Base-by-base conservation (phyloP, 2,113 vertebrate species). In the Plecturocebus donacophilus region DNA sequence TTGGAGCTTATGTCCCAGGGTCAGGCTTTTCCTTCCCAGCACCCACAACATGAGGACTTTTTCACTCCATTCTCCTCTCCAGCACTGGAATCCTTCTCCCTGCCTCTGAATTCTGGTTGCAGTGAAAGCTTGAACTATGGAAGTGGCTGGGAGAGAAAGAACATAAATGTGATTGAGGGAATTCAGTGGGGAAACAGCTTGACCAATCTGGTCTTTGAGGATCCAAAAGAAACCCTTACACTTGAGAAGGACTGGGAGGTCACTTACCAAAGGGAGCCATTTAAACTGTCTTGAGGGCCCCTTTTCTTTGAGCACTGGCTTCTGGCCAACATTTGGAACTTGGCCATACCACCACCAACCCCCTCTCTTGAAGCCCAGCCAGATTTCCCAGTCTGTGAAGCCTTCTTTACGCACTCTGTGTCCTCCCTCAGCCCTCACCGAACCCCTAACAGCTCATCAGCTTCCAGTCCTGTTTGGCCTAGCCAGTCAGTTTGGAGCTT, bases 221-320 rank as follows among this genome's bases (percentile, higher is more conserved):
- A 58, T 85, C 85, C 80, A 87, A 96, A 58, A 89, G 79, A 96
- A 94, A 96, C 52, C 52, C 45, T 91, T 70, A 42, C 49, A 54
- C 95, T 71, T 92, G 58, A 95, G 32, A 86, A 71, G 56, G 84
- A 88, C 64, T 68, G 3, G 47, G n/a, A 94, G 91, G 87, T 93
- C 91, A 87, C 64, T 93, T 90, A 66, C 96, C 91, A 97, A 91
- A 73, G 89, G 87, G 75, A 93, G 32, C 80, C 83, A 88, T 97
- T 96, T 90, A 94, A 23, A 81, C 32, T 30, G 79, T 52, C 92
- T 95, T 90, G 79, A 97, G 96, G 66, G 93, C 90, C 93, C 82
- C 87, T 96, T 97, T 97, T 97, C 95, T 97, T 97, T 87, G 87
- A 97, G 76, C 17, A 19, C 81, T 95, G 97, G 97, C 95, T 92